A percentile compares a stretch with the other conserved stretches of the same genome.
phyloP scores from a whole-genome alignment of 2,888 invertebrate genomes.

The Heteromyza rotundicornis region DNA sequence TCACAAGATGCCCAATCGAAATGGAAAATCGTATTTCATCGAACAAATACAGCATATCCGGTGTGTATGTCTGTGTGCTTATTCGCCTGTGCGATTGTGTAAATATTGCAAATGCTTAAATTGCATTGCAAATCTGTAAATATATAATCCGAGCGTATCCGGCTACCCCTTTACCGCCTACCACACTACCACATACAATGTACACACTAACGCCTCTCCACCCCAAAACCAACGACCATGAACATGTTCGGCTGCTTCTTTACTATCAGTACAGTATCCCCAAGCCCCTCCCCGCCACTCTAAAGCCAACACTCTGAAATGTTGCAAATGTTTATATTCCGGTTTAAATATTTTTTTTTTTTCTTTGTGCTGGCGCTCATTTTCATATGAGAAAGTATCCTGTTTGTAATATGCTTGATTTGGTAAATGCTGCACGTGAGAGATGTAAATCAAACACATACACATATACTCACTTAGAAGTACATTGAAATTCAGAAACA shows the following conservation, averaged over 20 bases:
- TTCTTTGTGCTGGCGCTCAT: too few relatives aligned
- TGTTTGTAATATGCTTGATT: too few relatives aligned
- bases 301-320: too few relatives aligned
- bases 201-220: too few relatives aligned
- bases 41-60: not conserved
- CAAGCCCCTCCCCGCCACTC: not conserved
- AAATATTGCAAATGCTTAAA: not conserved
- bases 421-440: too few relatives aligned
- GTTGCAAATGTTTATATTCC: too few relatives aligned
- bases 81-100: not conserved
- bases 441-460: too few relatives aligned
- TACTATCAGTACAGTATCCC: not conserved
- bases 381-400: too few relatives aligned
- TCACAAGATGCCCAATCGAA: not conserved
- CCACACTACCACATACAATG: not conserved
- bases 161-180: not conserved
- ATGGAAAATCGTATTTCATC: not conserved
- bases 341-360: too few relatives aligned
- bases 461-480: too few relatives aligned
- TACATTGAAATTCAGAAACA: too few relatives aligned
- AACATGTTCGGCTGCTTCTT: not conserved
- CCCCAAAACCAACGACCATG: too few relatives aligned
- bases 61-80: not conserved
- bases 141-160: not conserved
- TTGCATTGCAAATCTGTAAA: not conserved